A percentile compares a stretch with the other conserved stretches of the same genome.
These are phyloP conservation scores for Sinonovacula constricta DNA, from an alignment of 1,140 invertebrate genomes.

Conservation along the genomic window DNA sequence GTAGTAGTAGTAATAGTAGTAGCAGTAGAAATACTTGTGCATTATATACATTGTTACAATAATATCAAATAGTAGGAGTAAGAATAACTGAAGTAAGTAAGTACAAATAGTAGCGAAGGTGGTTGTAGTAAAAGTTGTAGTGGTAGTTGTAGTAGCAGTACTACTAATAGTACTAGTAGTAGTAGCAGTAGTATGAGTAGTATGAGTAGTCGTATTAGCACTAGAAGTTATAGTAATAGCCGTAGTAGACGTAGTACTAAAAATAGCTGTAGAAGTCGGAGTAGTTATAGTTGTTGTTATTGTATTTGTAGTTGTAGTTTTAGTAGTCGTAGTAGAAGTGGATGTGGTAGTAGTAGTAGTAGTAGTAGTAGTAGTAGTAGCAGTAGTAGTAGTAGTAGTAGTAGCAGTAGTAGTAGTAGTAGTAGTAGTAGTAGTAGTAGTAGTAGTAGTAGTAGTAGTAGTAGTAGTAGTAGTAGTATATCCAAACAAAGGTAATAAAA, in stretches of 20 bases:
- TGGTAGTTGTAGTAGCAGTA: slow-evolving; percentile 9
- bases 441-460: slow-evolving; percentile 16
- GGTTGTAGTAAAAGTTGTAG: slow-evolving; percentile 4
- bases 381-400: slow-evolving; percentile 21
- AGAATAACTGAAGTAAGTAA: neutral
- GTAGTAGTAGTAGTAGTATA: no score
- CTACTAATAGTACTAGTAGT: slow-evolving; percentile 9
- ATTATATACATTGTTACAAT: no score
- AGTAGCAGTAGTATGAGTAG: slow-evolving; percentile 13
- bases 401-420: slow-evolving; percentile 20
- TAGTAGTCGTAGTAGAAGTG: slow-evolving; percentile 7
- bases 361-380: slow-evolving; percentile 17
- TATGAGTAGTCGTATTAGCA: neutral
- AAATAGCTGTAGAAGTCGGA: neutral
- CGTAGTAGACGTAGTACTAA: slow-evolving; percentile 9
- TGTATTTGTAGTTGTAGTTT: neutral
- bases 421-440: slow-evolving; percentile 22
- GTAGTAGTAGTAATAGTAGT: no score
- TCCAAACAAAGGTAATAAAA: no score
- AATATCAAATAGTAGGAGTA: slow-evolving; percentile 19
- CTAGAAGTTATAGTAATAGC: slow-evolving; percentile 2
- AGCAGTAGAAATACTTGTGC: no score
- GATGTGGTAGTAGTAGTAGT: slow-evolving; percentile 6
- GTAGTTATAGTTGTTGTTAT: slow-evolving; percentile 4
- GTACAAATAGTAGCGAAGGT: slow-evolving; percentile 4